These are phyloP conservation scores for Machaerirhynchus nigripectus DNA, from an alignment of 2,113 vertebrate species.

Conservation along the genomic window DNA sequence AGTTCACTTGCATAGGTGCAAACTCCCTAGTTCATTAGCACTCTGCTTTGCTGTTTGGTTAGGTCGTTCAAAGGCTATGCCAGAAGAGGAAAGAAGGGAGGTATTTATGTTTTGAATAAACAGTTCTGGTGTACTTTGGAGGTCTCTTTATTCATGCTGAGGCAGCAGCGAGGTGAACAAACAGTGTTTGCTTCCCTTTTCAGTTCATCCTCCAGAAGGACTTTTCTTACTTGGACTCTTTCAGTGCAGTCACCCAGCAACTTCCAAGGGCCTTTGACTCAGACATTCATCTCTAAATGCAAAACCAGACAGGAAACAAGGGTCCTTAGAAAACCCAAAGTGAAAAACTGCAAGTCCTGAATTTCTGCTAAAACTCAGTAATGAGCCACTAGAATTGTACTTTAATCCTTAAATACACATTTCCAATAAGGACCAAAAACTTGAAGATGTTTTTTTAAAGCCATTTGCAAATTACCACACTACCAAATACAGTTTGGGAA, in stretches of 20 bases:
- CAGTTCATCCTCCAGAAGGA: constrained; percentile 27
- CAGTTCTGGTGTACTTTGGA: not conserved
- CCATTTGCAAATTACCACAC: fast-evolving
- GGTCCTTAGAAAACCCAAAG: not conserved
- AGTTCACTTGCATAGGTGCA: not conserved
- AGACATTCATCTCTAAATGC: not conserved
- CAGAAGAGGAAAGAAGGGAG: constrained; percentile 2
- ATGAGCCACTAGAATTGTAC: not conserved
- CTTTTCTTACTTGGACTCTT: not conserved
- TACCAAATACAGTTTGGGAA: not conserved
- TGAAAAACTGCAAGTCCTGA: not conserved
- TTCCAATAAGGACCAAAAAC: not conserved
- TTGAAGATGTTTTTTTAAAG: not conserved
- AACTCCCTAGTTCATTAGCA: not conserved
- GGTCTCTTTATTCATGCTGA: not conserved
- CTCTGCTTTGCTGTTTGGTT: not conserved
- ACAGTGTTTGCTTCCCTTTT: constrained; percentile 31
- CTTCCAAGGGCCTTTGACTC: not conserved
- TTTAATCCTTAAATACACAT: not conserved
- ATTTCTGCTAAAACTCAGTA: not conserved
- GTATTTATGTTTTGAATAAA: not conserved
- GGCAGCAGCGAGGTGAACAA: constrained; percentile 35
- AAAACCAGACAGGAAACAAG: not conserved
- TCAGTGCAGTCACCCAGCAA: constrained; percentile 32
- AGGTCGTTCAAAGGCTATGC: not conserved